Percentiles rank a stretch among this genome's conserved stretches.
phyloP scores from a whole-genome alignment of 2,888 invertebrate species.

The Zonitis immaculata region DNA sequence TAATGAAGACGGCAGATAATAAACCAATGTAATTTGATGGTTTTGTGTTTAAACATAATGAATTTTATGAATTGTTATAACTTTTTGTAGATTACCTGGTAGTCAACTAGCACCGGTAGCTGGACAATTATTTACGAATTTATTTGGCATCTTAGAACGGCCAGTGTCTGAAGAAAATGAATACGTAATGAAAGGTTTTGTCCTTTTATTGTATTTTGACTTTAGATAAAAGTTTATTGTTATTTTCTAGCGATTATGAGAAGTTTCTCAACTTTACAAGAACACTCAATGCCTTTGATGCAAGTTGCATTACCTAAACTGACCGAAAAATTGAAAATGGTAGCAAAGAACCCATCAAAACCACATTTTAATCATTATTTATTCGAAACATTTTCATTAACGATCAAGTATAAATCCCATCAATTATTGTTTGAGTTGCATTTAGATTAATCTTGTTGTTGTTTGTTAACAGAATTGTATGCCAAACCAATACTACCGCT shows the following conservation, averaged over 20 bases:
- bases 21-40: slow-evolving; percentile 55
- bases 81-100: slow-evolving; percentile 52
- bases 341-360: slow-evolving; percentile 90
- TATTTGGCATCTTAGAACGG: slow-evolving; percentile 70
- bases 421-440: too few species aligned
- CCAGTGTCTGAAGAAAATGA: slow-evolving; percentile 88
- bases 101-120: slow-evolving; percentile 64
- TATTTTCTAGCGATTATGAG: slow-evolving; percentile 77
- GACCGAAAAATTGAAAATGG: slow-evolving; percentile 74
- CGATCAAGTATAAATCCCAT: slow-evolving; percentile 60
- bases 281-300: slow-evolving; percentile 73
- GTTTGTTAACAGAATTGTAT: slow-evolving; percentile 70
- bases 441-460: neutral
- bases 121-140: slow-evolving; percentile 63
- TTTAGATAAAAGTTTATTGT: slow-evolving; percentile 3
- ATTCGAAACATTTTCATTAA: slow-evolving; percentile 90
- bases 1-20: slow-evolving; percentile 62
- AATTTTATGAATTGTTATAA: neutral
- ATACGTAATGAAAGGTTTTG: slow-evolving; percentile 88
- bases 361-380: slow-evolving; percentile 98
- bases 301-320: slow-evolving; percentile 77
- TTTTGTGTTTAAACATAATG: too few species aligned
- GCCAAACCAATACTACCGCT: slow-evolving; percentile 72
- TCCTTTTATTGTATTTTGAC: slow-evolving; percentile 17
- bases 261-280: slow-evolving; percentile 76